Base-by-base conservation (phyloP, 1,140 invertebrate species). In the Eupristina koningsbergeri region DNA sequence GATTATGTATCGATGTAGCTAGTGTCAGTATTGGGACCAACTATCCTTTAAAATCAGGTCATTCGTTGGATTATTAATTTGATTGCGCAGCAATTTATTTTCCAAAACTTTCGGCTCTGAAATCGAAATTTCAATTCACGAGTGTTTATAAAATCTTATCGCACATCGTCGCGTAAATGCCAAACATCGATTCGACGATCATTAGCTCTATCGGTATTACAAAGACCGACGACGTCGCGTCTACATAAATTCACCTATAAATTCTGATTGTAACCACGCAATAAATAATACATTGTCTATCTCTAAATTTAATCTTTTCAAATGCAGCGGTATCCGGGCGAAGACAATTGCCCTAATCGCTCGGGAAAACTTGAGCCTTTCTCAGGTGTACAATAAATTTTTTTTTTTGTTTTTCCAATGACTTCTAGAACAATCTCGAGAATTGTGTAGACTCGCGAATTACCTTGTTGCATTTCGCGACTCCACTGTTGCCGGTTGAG, bases 21-120 rank as follows among this genome's bases (percentile, higher is more conserved):
- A 9, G 50, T 36, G 8, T n/a, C 22, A 50, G 36, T 75, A 82
- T 82, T 76, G 31, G 80, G n/a, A 63, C 64, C 47, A 3, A 41
- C 69, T 26, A 34, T 63, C 36, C 36, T 31, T 31, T 0, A 39
- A 67, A 79, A 83, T 73, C 50, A 53, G 64, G 50, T 73, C 75
- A 50, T 50, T 63, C 63, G 58, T 53, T 41, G 26, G 50, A 83
- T 83, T 79, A 31, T 58, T n/a, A n/a, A n/a, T 78, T 83, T 78
- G 78, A 83, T 83, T 77, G 71, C 61, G 45, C 47, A 77, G 47
- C 45, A 15, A 29, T 34, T 34, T 29, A 34, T 45, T 31, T 50
- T 75, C 34, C 36, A 50, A 77, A 13, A 45, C 26, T 47, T 83
- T 67, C 61, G 79, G 79, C 73, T 79, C 73, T 83, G 69, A 71